Base-by-base conservation (phyloP, 2,797 vertebrate species). In the Varecia variegata region DNA sequence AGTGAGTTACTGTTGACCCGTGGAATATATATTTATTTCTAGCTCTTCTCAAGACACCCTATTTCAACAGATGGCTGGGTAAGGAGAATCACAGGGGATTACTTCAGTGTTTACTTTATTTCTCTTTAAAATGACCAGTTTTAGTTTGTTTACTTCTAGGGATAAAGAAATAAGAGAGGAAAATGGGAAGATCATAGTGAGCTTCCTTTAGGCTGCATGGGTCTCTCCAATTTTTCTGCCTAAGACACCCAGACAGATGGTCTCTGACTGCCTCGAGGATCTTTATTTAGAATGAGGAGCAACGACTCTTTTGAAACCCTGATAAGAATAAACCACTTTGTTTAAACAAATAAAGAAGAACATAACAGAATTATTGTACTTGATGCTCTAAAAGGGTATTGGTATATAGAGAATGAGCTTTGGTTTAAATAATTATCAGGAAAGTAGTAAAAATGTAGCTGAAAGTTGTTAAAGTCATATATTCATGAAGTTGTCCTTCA, bases 71-170 rank as follows among this genome's bases (percentile, higher is more conserved):
- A 60, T 5, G 20, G 43, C 21, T 68, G 65, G 6, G 14, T 35
- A 47, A 30, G 54, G 88, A 90, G 62, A 94, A 62, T 54, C 52
- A 84, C 52, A 68, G 43, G 43, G 27, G 21, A 83, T 47, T 77
- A 70, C 17, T 43, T 70, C 50, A 76, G 3, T 68, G 32, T 67
- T 90, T 88, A 47, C 52, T 65, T 92, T 54, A 89, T 58, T 85
- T 90, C 47, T 76, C 58, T 82, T 87, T 92, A 65, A 82, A 82
- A 95, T 43, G 56, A 81, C 18, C 82, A 58, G 35, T 86, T 86
- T 80, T 80, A 70, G 62, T 70, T 80, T 71, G 81, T 74, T 87
- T 81, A 58, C n/a, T 76, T 81, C 47, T 38, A n/a, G 71, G 62
- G 71, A 43, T 74, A n/a, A 77, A 77, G 81, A 94, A 81, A 62